These are phyloP conservation scores for Proctacanthus coquilletti DNA, from an alignment of 1,140 invertebrate species.

Conservation along the genomic window DNA sequence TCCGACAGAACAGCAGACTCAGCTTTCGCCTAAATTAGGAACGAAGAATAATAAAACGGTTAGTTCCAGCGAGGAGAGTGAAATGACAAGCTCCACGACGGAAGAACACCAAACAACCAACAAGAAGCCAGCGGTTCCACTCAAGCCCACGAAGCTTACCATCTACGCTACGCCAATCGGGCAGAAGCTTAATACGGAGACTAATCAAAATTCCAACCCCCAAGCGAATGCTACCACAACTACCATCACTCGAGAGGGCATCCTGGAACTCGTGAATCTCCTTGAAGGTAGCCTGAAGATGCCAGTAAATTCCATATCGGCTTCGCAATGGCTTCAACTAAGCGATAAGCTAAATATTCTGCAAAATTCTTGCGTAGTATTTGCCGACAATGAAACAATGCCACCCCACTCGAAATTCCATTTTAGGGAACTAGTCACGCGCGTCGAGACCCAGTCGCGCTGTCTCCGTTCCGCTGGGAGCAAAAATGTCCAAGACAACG, in stretches of 20 bases:
- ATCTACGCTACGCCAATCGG: slow-evolving; percentile 40
- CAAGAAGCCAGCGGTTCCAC: slow-evolving; percentile 36
- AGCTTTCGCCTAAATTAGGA: slow-evolving; percentile 23
- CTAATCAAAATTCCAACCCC: slow-evolving; percentile 8
- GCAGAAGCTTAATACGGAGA: slow-evolving; percentile 26
- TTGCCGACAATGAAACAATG: slow-evolving; percentile 50
- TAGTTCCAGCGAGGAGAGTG: slow-evolving; percentile 12
- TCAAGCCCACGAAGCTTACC: slow-evolving; percentile 40
- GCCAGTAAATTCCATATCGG: slow-evolving; percentile 39
- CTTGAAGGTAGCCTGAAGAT: slow-evolving; percentile 50
- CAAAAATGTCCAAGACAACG: slow-evolving; percentile 50
- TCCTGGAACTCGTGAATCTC: slow-evolving; percentile 50
- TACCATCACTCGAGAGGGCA: slow-evolving; percentile 40
- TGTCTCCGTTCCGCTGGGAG: slow-evolving; percentile 55
- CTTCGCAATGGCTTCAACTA: slow-evolving; percentile 61
- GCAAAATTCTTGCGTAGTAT: slow-evolving; percentile 57
- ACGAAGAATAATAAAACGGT: slow-evolving; percentile 1
- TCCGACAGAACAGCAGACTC: slow-evolving; percentile 21
- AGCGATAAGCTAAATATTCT: slow-evolving; percentile 69
- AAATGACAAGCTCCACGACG: not conserved
- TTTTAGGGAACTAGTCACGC: slow-evolving; percentile 67
- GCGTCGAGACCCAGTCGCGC: slow-evolving; percentile 64
- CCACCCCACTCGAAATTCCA: slow-evolving; percentile 79
- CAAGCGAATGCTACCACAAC: slow-evolving; percentile 11
- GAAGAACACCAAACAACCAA: slow-evolving; percentile 5